phyloP scores from a whole-genome alignment of 2,888 invertebrate species.

The Lepidonotus clava region DNA sequence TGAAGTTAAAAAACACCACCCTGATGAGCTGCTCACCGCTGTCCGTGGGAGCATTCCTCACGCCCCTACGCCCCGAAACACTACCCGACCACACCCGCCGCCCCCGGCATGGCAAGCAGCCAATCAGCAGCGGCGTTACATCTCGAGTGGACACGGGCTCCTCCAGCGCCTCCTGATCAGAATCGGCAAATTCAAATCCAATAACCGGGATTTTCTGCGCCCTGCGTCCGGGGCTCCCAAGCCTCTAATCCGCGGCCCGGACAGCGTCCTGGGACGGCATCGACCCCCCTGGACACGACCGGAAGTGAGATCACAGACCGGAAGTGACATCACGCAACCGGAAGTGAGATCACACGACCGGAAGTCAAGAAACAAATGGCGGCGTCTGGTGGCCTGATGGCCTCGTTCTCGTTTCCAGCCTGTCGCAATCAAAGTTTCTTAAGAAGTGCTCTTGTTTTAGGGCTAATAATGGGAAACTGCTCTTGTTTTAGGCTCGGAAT shows the following conservation, averaged over 20 bases:
- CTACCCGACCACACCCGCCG: not conserved
- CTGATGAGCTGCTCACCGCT: not conserved
- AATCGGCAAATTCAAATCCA: constrained; percentile 37
- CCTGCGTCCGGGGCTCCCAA: not conserved
- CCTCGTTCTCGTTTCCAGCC: not conserved
- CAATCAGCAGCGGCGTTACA: constrained; percentile 36
- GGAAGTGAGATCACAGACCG: constrained; percentile 3
- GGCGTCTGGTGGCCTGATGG: not conserved
- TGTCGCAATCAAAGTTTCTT: constrained; percentile 4
- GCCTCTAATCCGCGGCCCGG: not conserved
- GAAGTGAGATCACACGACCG: constrained; percentile 33
- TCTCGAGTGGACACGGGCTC: not conserved
- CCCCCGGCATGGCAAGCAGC: not conserved
- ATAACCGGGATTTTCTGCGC: constrained; percentile 25
- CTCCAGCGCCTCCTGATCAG: not conserved
- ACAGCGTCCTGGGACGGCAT: not conserved
- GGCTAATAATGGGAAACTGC: not conserved
- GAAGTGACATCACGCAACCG: constrained; percentile 27
- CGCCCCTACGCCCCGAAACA: not conserved
- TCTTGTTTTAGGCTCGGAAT: constrained; percentile 3
- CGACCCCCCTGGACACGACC: not conserved
- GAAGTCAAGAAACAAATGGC: not conserved
- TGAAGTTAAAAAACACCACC: no score
- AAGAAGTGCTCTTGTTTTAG: not conserved
- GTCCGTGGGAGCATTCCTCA: not conserved